Conservation (phyloP, 2,888 invertebrate genomes). For the Sinopyrophorus schimmeli region DNA sequence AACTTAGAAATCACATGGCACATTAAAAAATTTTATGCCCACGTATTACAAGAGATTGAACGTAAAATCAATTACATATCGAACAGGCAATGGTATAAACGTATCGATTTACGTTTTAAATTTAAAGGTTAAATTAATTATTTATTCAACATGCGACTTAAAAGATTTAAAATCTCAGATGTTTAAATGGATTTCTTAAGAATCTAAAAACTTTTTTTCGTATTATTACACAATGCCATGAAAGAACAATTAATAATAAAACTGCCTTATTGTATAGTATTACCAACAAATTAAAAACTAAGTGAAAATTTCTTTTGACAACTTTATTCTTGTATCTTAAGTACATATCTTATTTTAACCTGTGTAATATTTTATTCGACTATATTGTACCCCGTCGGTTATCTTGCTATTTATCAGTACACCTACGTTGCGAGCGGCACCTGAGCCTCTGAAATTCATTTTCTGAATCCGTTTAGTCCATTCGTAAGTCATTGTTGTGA, state of each 20-base stretch:
- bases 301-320: slow-evolving; percentile 30
- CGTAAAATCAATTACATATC: slow-evolving; percentile 15
- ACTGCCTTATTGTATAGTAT: slow-evolving; percentile 4
- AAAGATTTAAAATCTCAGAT: no score
- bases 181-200: no score
- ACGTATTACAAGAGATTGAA: slow-evolving; percentile 16
- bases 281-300: slow-evolving; percentile 21
- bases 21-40: slow-evolving; percentile 15
- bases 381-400: slow-evolving; percentile 44
- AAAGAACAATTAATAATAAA: slow-evolving; percentile 8
- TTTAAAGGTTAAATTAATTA: slow-evolving; percentile 10
- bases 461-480: slow-evolving; percentile 47
- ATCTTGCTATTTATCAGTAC: slow-evolving; percentile 45
- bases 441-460: slow-evolving; percentile 49
- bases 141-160: slow-evolving; percentile 8
- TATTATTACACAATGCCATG: no score
- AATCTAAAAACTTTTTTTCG: no score
- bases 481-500: slow-evolving; percentile 46
- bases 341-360: slow-evolving; percentile 40
- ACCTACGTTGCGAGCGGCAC: slow-evolving; percentile 47
- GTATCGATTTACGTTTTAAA: slow-evolving; percentile 19
- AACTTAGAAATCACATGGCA: slow-evolving; percentile 12
- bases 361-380: slow-evolving; percentile 49
- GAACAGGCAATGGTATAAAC: slow-evolving; percentile 2
- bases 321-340: slow-evolving; percentile 41